Evolutionary conservation across 2,113 vertebrate genomes (phyloP).

Genomic region (Solenodon paradoxus): DNA sequence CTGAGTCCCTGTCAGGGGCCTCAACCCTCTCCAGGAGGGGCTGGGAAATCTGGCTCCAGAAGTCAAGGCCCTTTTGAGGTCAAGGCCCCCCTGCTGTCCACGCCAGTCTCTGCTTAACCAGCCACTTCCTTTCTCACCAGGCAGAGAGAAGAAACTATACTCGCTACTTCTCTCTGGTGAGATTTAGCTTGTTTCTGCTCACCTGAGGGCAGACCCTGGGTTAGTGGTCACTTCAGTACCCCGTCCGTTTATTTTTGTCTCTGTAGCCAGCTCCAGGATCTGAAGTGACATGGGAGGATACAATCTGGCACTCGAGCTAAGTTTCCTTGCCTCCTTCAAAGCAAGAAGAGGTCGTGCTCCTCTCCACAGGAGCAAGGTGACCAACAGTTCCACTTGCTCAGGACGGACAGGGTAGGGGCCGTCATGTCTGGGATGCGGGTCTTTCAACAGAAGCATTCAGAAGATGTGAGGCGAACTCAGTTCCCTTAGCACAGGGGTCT

Average conservation of each 20-base stretch:
- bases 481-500: background rate
- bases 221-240: background rate
- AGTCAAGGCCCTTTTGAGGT: background rate
- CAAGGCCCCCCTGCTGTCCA: too few relatives aligned
- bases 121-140: background rate
- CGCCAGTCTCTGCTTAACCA: background rate
- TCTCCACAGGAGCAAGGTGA: background rate
- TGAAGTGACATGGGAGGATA: background rate
- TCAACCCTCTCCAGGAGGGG: fast-evolving
- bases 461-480: background rate
- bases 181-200: background rate
- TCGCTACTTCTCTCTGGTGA: background rate
- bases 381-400: background rate
- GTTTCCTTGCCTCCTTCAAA: background rate
- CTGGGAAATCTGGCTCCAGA: background rate
- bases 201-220: background rate
- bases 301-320: background rate
- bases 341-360: background rate
- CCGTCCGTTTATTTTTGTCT: background rate
- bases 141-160: background rate
- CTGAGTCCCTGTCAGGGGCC: background rate
- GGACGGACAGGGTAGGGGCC: background rate
- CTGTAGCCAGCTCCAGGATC: background rate
- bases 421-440: background rate
- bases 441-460: too few relatives aligned